A percentile compares a stretch with the other conserved stretches of the same genome.
phyloP scores from a whole-genome alignment of 2,888 invertebrate genomes.

The Cabera pusaria region DNA sequence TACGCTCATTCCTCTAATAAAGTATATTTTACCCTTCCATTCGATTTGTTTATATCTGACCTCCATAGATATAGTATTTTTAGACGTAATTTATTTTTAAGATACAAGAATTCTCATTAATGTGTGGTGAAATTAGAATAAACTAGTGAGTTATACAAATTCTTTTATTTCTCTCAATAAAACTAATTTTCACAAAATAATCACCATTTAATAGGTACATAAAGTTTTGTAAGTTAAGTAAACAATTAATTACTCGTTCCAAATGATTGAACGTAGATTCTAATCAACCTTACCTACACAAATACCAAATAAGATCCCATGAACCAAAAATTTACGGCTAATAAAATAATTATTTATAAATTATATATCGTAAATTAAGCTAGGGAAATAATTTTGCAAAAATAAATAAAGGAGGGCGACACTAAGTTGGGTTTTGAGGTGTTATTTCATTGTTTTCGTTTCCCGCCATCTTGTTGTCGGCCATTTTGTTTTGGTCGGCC shows the following conservation, averaged over 20 bases:
- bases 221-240: slow-evolving; percentile 22
- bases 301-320: slow-evolving; percentile 28
- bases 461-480: too few relatives aligned
- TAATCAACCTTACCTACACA: slow-evolving; percentile 29
- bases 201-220: slow-evolving; percentile 14
- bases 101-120: slow-evolving; percentile 49
- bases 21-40: slow-evolving; percentile 36
- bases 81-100: slow-evolving; percentile 51
- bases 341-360: too few relatives aligned
- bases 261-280: slow-evolving; percentile 24
- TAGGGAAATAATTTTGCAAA: slow-evolving; percentile 38
- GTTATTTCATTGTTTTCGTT: slow-evolving; percentile 9
- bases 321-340: slow-evolving; percentile 22
- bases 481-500: slow-evolving; percentile 38
- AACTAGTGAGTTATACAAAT: slow-evolving; percentile 40
- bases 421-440: slow-evolving; percentile 10
- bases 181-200: slow-evolving; percentile 8
- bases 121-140: slow-evolving; percentile 57
- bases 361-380: slow-evolving; percentile 30
- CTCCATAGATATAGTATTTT: slow-evolving; percentile 33
- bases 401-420: slow-evolving; percentile 6
- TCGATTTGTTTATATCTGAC: slow-evolving; percentile 25
- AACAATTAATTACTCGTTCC: slow-evolving; percentile 9
- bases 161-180: slow-evolving; percentile 23
- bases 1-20: slow-evolving; percentile 43